Evolutionary conservation across 2,888 invertebrate species (phyloP), one percentile per base, ranked within the genome.

Genomic region (Lasioglossum oenotherae): DNA sequence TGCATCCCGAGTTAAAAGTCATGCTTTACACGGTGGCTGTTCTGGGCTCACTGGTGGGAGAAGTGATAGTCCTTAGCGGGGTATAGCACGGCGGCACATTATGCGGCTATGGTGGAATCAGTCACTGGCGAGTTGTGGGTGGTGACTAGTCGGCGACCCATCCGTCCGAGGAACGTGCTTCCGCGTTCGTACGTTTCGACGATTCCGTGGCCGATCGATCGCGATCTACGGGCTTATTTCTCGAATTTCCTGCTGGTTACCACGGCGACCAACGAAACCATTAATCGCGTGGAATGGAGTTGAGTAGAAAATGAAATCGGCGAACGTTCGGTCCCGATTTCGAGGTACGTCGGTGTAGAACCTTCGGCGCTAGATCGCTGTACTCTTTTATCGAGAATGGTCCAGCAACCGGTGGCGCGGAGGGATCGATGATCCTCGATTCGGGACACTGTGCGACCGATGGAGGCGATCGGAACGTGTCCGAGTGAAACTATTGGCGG

Each of bases 41-140:
- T 80, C 84, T 92, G 90, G 80, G 92, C 87, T 89, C 90, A 89
- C 92, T 92, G 94, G 94, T 93, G 94, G 94, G 94, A 94, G 94
- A 94, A 94, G 94, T 94, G 94, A 94, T 94, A 94, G 94, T 94
- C 93, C 93, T 93, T 92, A 92, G 91, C 92, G 91, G 90, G 92
- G 93, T 90, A 92, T 91, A 93, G 92, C 92, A 92, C 92, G 87
- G 92, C 91, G 91, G 93, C 91, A 94, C 93, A 94, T 93, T 93
- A 94, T 92, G 93, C 92, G 90, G 92, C 93, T 93, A 93, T 93
- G 93, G 93, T 93, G 93, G 93, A 94, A 95, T 94, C 95, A 95
- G 95, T 95, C 94, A 94, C 93, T 93, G 92, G 93, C 93, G 93
- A 94, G 94, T 94, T 94, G 94, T 94, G 94, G 94, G 93, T 94